Evolutionary conservation across 2,797 vertebrate species (phyloP).

Genomic region (Odontamblyopus lacepedii): DNA sequence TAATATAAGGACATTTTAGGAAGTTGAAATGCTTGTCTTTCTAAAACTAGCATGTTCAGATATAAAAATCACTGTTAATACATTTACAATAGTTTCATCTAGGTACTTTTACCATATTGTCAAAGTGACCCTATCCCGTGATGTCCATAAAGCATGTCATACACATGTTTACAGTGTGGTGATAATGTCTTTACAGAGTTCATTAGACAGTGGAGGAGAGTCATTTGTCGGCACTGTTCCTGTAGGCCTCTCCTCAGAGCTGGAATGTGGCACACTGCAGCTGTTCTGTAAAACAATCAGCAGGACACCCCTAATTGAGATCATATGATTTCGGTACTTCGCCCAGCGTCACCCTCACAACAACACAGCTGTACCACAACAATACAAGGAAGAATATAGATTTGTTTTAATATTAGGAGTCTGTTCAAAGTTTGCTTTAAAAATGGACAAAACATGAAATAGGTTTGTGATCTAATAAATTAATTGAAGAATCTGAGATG

Average conservation of each 20-base stretch:
- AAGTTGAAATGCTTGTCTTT: too few species aligned
- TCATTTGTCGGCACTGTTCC: neutral
- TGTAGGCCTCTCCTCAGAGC: neutral
- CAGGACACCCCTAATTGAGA: neutral
- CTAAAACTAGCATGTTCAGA: too few species aligned
- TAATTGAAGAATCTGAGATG: too few species aligned
- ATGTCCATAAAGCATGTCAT: slow-evolving; percentile 1
- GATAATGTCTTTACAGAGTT: slow-evolving; percentile 9
- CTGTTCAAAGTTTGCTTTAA: too few species aligned
- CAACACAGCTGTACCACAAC: neutral
- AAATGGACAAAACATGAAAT: too few species aligned
- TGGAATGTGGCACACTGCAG: neutral
- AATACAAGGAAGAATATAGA: too few species aligned
- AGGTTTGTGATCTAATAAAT: too few species aligned
- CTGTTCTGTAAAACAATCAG: slow-evolving; percentile 4
- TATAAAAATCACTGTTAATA: too few species aligned
- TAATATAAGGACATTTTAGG: too few species aligned
- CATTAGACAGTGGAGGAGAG: slow-evolving; percentile 3
- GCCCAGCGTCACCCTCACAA: neutral
- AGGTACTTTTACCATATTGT: neutral
- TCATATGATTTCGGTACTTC: neutral
- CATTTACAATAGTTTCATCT: too few species aligned
- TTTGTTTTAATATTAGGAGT: too few species aligned
- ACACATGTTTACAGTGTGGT: neutral
- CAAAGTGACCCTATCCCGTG: neutral